Percentiles rank a stretch among this genome's conserved stretches.
phyloP scores from a whole-genome alignment of 2,113 vertebrate species.

The Syrrhaptes paradoxus region DNA sequence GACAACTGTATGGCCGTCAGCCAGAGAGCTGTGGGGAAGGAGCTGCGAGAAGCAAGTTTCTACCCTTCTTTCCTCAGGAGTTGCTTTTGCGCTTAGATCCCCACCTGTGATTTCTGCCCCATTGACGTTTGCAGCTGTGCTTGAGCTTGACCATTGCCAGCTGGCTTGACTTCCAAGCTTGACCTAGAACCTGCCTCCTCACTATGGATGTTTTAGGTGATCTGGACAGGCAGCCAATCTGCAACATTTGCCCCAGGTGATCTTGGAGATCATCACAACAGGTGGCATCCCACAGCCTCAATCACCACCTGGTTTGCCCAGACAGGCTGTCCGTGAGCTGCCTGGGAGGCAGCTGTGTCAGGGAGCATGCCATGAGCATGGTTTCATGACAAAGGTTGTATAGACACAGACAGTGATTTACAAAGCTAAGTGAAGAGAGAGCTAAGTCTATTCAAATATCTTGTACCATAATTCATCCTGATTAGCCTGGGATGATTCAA shows the following conservation, averaged over 20 bases:
- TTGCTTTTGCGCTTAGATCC: not conserved
- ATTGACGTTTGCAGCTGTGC: not conserved
- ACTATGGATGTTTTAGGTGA: not conserved
- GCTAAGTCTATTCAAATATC: constrained; percentile 44
- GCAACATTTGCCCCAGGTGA: not conserved
- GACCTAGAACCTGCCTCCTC: not conserved
- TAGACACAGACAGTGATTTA: constrained; percentile 32
- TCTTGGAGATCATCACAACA: not conserved
- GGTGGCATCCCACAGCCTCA: not conserved
- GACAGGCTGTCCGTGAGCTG: not conserved
- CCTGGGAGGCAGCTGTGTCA: not conserved
- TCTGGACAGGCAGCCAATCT: not conserved
- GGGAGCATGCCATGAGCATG: not conserved
- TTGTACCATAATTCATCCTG: constrained; percentile 54
- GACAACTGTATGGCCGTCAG: not conserved
- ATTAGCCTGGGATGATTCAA: constrained; percentile 58
- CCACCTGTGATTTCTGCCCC: not conserved
- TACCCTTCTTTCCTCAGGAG: not conserved
- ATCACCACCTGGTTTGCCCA: not conserved
- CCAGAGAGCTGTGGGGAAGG: not conserved
- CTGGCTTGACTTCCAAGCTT: not conserved
- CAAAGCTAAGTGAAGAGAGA: constrained; percentile 26
- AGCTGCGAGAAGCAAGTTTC: not conserved
- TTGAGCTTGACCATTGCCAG: not conserved
- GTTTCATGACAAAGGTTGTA: constrained; percentile 18